Conservation (phyloP, 2,113 vertebrate species). For the Panthera leo region DNA sequence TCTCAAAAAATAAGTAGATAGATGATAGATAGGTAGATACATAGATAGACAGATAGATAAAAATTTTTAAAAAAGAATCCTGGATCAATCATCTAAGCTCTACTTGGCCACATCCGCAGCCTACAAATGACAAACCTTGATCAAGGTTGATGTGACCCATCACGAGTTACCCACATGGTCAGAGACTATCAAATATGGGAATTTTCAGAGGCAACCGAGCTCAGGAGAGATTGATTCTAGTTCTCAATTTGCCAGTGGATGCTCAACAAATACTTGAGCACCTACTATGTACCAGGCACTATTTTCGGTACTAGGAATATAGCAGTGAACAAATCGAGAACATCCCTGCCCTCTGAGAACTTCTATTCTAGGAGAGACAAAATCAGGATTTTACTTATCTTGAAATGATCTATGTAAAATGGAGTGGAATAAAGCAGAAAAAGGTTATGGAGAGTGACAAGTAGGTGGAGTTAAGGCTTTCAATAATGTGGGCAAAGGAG, state of each 20-base stretch:
- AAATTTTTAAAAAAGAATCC: neutral
- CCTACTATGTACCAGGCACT: neutral
- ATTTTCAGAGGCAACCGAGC: neutral
- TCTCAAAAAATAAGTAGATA: neutral
- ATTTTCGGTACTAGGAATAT: neutral
- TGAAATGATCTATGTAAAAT: neutral
- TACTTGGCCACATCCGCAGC: neutral
- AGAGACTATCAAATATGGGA: neutral
- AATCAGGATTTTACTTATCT: neutral
- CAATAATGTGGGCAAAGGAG: neutral
- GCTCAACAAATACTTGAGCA: neutral
- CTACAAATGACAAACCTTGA: neutral
- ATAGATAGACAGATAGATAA: too few species aligned
- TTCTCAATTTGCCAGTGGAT: neutral
- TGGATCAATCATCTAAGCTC: neutral
- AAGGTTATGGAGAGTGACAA: neutral
- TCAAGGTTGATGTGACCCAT: neutral
- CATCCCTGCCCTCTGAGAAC: neutral
- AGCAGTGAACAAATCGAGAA: neutral
- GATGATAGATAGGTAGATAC: too few species aligned
- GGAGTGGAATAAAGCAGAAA: neutral
- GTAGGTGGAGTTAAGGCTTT: neutral
- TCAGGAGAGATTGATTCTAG: neutral
- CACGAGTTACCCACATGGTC: neutral
- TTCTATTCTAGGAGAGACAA: neutral